These are phyloP conservation scores for Rhynchophorus ferrugineus DNA, from an alignment of 1,140 invertebrate genomes.

Conservation along the genomic window DNA sequence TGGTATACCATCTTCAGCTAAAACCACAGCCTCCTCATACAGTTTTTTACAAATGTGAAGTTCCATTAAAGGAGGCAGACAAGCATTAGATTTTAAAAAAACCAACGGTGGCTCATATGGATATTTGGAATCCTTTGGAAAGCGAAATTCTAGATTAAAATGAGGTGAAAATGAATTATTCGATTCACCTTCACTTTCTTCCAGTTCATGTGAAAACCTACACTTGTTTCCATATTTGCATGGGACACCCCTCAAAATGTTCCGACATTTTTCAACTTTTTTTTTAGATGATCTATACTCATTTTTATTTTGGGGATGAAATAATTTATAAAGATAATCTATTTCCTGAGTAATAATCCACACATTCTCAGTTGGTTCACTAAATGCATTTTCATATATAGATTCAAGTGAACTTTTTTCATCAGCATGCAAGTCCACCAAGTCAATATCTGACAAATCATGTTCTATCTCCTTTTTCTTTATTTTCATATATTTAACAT, in stretches of 20 bases:
- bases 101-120: slow-evolving; percentile 63
- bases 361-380: slow-evolving; percentile 56
- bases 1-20: slow-evolving; percentile 57
- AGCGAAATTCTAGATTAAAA: slow-evolving; percentile 65
- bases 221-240: slow-evolving; percentile 65
- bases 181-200: slow-evolving; percentile 37
- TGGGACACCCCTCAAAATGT: slow-evolving; percentile 54
- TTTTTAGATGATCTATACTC: slow-evolving; percentile 36
- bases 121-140: slow-evolving; percentile 59
- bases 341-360: slow-evolving; percentile 60
- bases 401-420: slow-evolving; percentile 65
- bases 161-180: slow-evolving; percentile 35
- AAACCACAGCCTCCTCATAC: slow-evolving; percentile 53
- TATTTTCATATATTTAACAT: slow-evolving; percentile 57
- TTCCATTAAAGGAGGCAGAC: slow-evolving; percentile 52
- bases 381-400: slow-evolving; percentile 61
- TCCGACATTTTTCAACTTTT: slow-evolving; percentile 57
- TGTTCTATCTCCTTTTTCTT: slow-evolving; percentile 34
- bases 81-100: slow-evolving; percentile 53
- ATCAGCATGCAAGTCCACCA: slow-evolving; percentile 55
- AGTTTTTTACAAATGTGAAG: slow-evolving; percentile 56
- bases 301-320: slow-evolving; percentile 46
- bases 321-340: slow-evolving; percentile 57
- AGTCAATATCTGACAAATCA: slow-evolving; percentile 44
- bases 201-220: slow-evolving; percentile 59